Evolutionary conservation across 2,888 invertebrate genomes (phyloP), one percentile per base, ranked within the genome.

Genomic region (Brachyptera risi): DNA sequence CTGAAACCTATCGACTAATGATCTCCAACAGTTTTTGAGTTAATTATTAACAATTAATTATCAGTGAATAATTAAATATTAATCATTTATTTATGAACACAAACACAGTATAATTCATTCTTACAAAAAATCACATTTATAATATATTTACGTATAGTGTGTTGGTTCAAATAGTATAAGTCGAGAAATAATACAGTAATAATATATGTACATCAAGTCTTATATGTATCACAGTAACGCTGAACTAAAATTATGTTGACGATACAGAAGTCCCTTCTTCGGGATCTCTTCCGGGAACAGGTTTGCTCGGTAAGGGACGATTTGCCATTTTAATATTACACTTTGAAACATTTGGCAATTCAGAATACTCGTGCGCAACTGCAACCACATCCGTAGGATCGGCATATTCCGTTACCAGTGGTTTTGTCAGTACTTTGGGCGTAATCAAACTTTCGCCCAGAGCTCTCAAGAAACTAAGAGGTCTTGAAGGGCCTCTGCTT

Each of bases 221-320:
- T 62, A 37, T 62, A 44, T 37, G 37, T 63, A 63, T 63, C 63
- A 63, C 63, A 63, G 63, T 58, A 49, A 50, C 40, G 50, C 50
- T 51, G 44, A 44, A 31, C 11, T 7, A 19, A 19, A 19, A 44
- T 44, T 19, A 26, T 3, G 26, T 15, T 38, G 21, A 54, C 27
- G 42, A 27, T 31, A n/a, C n/a, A 19, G 62, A 59, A 4, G 62
- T 56, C 40, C 62, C 62, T 51, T 61, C 58, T 5, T 56, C 62
- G 17, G 63, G 58, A 37, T 60, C 63, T 4, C 60, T 51, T 1
- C 50, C 37, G 27, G 37, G 26, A 17, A 19, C 59, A n/a, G 87
- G 86, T 71, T 85, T 85, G 64, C 83, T 82, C 1, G 87, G 87
- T 37, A 87, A 74, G n/a, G 87, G 87, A 65, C 87, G 78, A 68